Evolutionary conservation across 2,113 vertebrate species (phyloP).

Genomic region (Gobiocypris rarus): DNA sequence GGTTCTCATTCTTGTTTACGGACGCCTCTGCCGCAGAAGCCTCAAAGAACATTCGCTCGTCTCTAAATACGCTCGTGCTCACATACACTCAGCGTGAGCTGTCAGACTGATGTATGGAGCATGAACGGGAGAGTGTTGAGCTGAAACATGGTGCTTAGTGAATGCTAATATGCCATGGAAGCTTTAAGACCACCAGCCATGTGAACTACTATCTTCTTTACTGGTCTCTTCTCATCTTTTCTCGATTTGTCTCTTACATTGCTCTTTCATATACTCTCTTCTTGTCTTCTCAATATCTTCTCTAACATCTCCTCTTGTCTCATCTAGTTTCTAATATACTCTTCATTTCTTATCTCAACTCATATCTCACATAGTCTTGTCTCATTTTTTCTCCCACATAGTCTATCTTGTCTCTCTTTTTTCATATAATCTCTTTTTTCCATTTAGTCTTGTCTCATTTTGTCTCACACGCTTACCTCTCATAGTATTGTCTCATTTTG

Average conservation of each 20-base stretch:
- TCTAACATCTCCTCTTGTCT: not conserved
- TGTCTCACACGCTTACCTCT: too few relatives aligned
- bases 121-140: conserved; percentile 30
- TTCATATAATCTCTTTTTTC: too few relatives aligned
- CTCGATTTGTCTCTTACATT: too few relatives aligned
- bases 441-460: too few relatives aligned
- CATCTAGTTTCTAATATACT: too few relatives aligned
- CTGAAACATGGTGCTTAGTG: conserved; percentile 19
- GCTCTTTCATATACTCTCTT: not conserved
- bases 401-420: too few relatives aligned
- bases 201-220: not conserved
- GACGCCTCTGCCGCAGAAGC: not conserved
- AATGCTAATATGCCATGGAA: conserved; percentile 34
- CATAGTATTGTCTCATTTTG: too few relatives aligned
- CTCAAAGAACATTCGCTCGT: conserved; percentile 3
- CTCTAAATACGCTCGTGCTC: conserved; percentile 32
- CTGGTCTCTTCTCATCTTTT: not conserved
- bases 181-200: conserved; percentile 24
- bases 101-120: conserved; percentile 16
- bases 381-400: too few relatives aligned
- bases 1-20: not conserved
- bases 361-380: too few relatives aligned
- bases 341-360: too few relatives aligned
- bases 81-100: conserved; percentile 30
- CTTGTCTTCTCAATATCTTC: not conserved